These are phyloP conservation scores for Opisthocomus hoazin DNA, from an alignment of 2,113 vertebrate species.

Conservation along the genomic window DNA sequence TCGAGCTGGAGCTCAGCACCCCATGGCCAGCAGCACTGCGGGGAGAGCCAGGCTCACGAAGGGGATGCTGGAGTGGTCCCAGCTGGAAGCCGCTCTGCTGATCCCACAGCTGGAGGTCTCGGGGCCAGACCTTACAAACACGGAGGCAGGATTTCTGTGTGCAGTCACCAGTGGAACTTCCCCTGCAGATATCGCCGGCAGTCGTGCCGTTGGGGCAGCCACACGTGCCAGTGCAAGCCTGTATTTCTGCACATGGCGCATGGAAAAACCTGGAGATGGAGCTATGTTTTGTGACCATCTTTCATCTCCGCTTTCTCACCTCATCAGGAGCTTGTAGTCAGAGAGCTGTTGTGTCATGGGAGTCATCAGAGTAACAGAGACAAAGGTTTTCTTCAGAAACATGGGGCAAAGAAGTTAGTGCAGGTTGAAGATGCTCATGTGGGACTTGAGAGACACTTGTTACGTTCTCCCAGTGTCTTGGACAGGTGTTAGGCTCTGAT, in stretches of 20 bases:
- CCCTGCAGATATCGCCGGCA: background rate
- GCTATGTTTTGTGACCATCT: background rate
- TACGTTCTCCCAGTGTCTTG: background rate
- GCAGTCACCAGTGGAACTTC: rapidly evolving
- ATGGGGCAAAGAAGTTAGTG: background rate
- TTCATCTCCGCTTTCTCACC: background rate
- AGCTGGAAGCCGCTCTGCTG: background rate
- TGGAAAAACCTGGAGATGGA: background rate
- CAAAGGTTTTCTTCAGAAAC: background rate
- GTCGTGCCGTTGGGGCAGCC: background rate
- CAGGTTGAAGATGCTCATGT: background rate
- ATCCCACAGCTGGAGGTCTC: background rate
- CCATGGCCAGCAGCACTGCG: rapidly evolving
- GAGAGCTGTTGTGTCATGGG: background rate
- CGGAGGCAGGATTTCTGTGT: background rate
- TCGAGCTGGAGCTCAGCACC: background rate
- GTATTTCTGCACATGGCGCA: background rate
- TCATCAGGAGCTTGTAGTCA: background rate
- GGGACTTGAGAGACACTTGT: background rate
- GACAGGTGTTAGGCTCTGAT: background rate
- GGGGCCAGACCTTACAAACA: background rate
- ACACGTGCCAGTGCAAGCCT: no score
- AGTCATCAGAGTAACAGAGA: background rate
- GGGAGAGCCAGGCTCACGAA: background rate
- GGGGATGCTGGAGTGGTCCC: background rate